Evolutionary conservation across 2,797 vertebrate species (phyloP).

Genomic region (Etheostoma perlongum): DNA sequence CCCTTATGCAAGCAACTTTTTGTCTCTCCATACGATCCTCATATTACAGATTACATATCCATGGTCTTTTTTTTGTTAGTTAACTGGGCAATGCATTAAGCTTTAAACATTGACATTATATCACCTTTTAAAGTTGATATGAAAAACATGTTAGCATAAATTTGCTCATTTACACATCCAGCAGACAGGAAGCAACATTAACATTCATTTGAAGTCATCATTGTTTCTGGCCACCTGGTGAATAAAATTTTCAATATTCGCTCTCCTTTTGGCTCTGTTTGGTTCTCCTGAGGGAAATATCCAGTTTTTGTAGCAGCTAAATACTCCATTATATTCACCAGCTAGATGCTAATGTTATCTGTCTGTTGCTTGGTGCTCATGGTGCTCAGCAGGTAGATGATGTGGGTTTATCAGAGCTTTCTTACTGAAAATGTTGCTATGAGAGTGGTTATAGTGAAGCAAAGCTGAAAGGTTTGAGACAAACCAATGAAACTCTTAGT

Average conservation of each 20-base stretch:
- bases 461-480: background rate
- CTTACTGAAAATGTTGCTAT: background rate
- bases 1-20: background rate
- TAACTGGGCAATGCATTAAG: too few relatives aligned
- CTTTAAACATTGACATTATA: background rate
- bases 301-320: background rate
- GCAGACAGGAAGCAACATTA: background rate
- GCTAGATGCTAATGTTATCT: background rate
- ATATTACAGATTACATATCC: background rate
- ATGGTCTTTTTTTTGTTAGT: background rate
- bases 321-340: background rate
- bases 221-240: too few relatives aligned
- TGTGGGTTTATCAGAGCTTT: background rate
- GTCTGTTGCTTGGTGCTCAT: background rate
- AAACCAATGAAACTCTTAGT: too few relatives aligned
- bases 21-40: background rate
- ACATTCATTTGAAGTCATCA: too few relatives aligned
- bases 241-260: background rate
- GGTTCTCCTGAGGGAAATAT: background rate
- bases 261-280: background rate
- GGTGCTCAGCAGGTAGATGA: background rate
- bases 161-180: background rate
- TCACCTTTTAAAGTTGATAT: background rate
- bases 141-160: background rate
- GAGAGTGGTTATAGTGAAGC: background rate